Evolutionary conservation across 2,113 vertebrate genomes (phyloP).

Genomic region (Neomonachus schauinslandi): DNA sequence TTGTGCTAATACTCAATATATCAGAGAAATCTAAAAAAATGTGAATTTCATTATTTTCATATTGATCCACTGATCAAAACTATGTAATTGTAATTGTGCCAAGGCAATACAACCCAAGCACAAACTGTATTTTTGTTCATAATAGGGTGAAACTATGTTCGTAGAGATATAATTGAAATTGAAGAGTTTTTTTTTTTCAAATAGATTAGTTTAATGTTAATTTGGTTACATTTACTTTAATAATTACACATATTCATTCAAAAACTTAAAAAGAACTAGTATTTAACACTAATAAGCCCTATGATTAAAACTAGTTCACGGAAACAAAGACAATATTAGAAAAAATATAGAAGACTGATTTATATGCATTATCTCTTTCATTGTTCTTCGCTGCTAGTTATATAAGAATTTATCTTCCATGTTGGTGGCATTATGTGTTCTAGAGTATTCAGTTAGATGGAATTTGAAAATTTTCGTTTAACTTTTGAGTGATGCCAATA

Average conservation of each 20-base stretch:
- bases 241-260: neutral
- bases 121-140: neutral
- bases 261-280: neutral
- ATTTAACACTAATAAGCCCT: neutral
- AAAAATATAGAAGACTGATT: neutral
- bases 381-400: neutral
- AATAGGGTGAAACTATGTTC: neutral
- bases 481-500: neutral
- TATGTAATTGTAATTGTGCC: neutral
- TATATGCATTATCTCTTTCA: neutral
- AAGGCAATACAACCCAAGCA: neutral
- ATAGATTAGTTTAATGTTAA: neutral
- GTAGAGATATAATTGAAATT: neutral
- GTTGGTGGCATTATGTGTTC: neutral
- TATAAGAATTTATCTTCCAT: neutral
- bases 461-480: neutral
- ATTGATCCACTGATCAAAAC: neutral
- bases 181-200: neutral
- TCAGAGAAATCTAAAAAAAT: neutral
- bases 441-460: neutral
- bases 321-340: neutral
- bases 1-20: neutral
- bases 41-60: neutral
- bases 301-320: neutral
- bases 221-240: neutral